These are phyloP conservation scores for Aplysia californica DNA, from an alignment of 1,140 invertebrate species.

Conservation along the genomic window DNA sequence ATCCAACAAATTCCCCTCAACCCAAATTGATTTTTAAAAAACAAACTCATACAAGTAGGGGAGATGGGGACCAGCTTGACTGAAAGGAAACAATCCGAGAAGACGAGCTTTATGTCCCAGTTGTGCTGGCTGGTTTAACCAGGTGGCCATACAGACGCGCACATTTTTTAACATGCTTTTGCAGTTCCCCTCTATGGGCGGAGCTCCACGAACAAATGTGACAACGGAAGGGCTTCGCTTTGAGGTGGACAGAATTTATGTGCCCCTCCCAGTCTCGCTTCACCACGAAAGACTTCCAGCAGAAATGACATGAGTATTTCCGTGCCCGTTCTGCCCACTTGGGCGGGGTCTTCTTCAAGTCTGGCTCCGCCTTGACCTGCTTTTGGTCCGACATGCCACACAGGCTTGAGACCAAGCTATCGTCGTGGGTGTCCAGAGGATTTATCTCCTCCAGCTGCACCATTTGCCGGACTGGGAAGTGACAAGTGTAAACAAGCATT, in stretches of 20 bases:
- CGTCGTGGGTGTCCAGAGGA: constrained; percentile 1
- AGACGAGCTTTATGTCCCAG: too few relatives aligned
- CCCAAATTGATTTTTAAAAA: too few relatives aligned
- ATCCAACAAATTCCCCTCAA: too few relatives aligned
- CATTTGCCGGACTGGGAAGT: constrained; percentile 20
- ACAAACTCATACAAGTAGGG: too few relatives aligned
- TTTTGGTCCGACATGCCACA: neutral
- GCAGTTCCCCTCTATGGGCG: constrained; percentile 16
- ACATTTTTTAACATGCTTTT: constrained; percentile 26
- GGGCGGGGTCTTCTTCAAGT: neutral
- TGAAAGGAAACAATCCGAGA: too few relatives aligned
- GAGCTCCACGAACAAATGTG: constrained; percentile 13
- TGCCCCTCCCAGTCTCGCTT: constrained; percentile 24
- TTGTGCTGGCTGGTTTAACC: too few relatives aligned
- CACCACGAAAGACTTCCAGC: constrained; percentile 23
- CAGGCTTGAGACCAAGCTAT: neutral
- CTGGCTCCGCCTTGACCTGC: neutral
- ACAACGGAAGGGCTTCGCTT: constrained; percentile 24
- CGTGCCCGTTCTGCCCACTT: constrained; percentile 17
- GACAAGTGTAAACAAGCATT: neutral
- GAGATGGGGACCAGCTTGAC: too few relatives aligned
- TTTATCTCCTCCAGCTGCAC: constrained; percentile 10
- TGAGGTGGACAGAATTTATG: constrained; percentile 25
- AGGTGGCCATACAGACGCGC: too few relatives aligned
- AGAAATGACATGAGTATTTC: constrained; percentile 13